A percentile compares a stretch with the other conserved stretches of the same genome.
Conservation (phyloP, 1,140 invertebrate genomes). For the Bombus cullumanus region DNA sequence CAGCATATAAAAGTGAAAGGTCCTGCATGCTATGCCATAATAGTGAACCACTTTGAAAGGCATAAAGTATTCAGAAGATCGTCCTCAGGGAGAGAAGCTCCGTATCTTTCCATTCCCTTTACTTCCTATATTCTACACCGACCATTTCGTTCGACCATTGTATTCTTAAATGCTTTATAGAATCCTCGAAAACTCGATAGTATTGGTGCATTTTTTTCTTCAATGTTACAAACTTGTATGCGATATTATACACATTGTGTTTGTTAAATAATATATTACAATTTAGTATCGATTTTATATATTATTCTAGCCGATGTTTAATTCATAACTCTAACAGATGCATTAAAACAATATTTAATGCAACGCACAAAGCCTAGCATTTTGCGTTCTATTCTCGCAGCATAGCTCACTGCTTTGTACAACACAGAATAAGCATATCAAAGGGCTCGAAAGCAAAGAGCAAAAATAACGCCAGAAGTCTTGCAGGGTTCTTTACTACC, state of each 20-base stretch:
- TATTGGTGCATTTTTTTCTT: neutral
- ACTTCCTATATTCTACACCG: neutral
- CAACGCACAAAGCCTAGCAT: neutral
- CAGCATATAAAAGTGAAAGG: conserved; percentile 2
- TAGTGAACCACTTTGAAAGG: neutral
- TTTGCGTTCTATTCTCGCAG: neutral
- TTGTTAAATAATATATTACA: neutral
- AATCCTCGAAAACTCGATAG: neutral
- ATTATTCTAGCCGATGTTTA: neutral
- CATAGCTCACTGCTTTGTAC: neutral
- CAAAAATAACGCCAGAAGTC: conserved; percentile 1
- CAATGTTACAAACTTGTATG: neutral
- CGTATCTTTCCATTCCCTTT: neutral
- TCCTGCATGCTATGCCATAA: neutral
- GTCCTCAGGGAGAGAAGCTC: neutral
- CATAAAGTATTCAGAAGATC: conserved; percentile 29
- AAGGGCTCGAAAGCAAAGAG: neutral
- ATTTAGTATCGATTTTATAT: neutral
- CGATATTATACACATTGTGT: neutral
- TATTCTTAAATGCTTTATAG: neutral
- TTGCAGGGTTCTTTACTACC: neutral
- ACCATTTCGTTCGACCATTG: neutral
- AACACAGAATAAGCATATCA: neutral
- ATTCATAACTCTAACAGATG: neutral
- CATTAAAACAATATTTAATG: neutral